Conservation (phyloP, 2,113 vertebrate species). For the Phyllostomus discolor region DNA sequence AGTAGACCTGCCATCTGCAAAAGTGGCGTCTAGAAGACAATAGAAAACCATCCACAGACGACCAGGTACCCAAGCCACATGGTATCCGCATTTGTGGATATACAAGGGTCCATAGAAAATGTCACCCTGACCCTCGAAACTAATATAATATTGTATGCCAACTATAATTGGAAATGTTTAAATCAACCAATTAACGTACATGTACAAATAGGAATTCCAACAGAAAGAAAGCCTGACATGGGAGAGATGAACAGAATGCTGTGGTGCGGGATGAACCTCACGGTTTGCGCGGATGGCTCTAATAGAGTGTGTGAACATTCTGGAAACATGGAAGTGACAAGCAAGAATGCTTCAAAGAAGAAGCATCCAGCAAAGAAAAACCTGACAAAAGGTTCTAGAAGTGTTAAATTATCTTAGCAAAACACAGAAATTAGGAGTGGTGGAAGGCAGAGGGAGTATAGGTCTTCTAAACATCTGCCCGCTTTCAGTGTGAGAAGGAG, state of each 20-base stretch:
- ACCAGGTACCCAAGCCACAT: not conserved
- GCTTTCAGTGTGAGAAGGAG: not conserved
- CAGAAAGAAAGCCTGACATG: not conserved
- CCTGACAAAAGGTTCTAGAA: not conserved
- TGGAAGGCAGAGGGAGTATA: not conserved
- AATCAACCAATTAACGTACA: not conserved
- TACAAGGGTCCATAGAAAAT: not conserved
- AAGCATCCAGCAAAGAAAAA: not conserved
- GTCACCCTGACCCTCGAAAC: not conserved
- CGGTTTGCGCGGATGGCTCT: not conserved
- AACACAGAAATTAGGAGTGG: not conserved
- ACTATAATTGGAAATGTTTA: not conserved
- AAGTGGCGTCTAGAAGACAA: not conserved
- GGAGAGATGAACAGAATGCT: not conserved
- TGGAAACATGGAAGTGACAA: not conserved
- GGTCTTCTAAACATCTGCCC: not conserved
- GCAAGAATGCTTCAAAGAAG: not conserved
- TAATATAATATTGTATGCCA: not conserved
- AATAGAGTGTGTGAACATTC: not conserved
- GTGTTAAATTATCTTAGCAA: not conserved
- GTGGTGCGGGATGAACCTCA: not conserved
- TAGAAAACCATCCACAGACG: not conserved
- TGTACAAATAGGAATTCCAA: not conserved
- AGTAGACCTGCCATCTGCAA: not conserved
- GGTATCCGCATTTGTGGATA: not conserved